Percentiles rank a stretch among this genome's conserved stretches.
Conservation (phyloP, 2,113 vertebrate species). For the Nothoprocta pentlandii region DNA sequence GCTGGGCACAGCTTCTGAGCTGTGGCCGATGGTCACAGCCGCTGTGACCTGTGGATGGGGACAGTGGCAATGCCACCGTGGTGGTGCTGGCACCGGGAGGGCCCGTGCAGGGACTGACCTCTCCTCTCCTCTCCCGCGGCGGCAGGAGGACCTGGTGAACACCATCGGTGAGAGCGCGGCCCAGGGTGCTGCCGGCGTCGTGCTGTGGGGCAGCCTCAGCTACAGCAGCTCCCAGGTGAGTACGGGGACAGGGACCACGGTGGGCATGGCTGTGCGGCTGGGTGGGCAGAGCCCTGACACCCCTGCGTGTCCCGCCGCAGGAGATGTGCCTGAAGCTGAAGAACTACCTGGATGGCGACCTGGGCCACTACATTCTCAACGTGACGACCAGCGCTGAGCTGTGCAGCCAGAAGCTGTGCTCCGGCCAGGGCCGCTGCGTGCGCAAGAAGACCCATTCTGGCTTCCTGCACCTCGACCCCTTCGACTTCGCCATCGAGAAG, state of each 20-base stretch:
- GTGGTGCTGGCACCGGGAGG: background rate
- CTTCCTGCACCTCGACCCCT: conserved; percentile 85
- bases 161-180: conserved; percentile 79
- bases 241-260: background rate
- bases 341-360: conserved; percentile 81
- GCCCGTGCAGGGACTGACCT: background rate
- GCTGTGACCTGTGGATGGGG: too few species aligned
- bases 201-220: conserved; percentile 78
- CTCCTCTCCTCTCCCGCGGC: background rate
- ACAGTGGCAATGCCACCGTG: background rate
- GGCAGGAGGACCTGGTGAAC: conserved; percentile 78
- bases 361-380: conserved; percentile 91
- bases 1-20: background rate
- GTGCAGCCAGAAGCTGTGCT: conserved; percentile 87
- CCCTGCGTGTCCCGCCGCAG: conserved; percentile 62
- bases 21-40: too few species aligned
- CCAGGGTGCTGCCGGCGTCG: conserved; percentile 77
- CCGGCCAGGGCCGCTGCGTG: conserved; percentile 86
- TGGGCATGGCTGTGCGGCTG: background rate
- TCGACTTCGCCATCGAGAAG: conserved; percentile 79
- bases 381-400: conserved; percentile 84
- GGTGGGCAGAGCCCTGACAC: background rate
- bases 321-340: conserved; percentile 86
- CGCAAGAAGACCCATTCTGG: conserved; percentile 73
- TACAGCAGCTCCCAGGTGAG: conserved; percentile 77